phyloP scores from a whole-genome alignment of 2,113 vertebrate genomes.

The Arvicanthis niloticus region DNA sequence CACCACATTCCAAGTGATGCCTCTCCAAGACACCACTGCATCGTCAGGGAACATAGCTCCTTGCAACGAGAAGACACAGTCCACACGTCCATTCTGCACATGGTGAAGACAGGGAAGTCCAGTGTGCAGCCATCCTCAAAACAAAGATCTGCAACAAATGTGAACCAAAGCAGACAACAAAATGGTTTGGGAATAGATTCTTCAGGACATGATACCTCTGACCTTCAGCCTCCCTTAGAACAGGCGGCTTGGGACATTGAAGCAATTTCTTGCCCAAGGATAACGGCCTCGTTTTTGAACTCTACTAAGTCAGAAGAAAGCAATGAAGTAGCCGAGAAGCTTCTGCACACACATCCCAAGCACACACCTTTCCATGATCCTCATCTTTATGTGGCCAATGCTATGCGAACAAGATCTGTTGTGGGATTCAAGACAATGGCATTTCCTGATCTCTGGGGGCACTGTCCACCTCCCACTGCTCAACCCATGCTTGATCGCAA shows the following conservation, averaged over 20 bases:
- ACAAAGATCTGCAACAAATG: not conserved
- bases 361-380: constrained; percentile 90
- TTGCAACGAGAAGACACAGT: constrained; percentile 33
- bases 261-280: constrained; percentile 73
- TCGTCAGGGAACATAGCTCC: constrained; percentile 67
- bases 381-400: constrained; percentile 85
- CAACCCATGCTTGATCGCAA: constrained; percentile 89
- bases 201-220: not conserved
- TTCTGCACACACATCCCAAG: constrained; percentile 86
- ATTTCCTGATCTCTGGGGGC: constrained; percentile 97
- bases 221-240: constrained; percentile 15
- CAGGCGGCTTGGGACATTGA: constrained; percentile 64
- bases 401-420: constrained; percentile 88
- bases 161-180: not conserved
- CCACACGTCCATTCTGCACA: constrained; percentile 62
- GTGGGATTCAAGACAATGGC: constrained; percentile 89
- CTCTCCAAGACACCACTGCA: constrained; percentile 50
- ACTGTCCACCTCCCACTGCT: constrained; percentile 84
- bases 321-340: constrained; percentile 75
- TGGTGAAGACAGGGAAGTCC: constrained; percentile 59
- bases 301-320: not conserved
- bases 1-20: constrained; percentile 78
- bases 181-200: constrained; percentile 25
- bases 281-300: not conserved
- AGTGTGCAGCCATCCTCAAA: not conserved